phyloP scores from a whole-genome alignment of 2,888 invertebrate genomes.

The Lycophotia porphyrea region DNA sequence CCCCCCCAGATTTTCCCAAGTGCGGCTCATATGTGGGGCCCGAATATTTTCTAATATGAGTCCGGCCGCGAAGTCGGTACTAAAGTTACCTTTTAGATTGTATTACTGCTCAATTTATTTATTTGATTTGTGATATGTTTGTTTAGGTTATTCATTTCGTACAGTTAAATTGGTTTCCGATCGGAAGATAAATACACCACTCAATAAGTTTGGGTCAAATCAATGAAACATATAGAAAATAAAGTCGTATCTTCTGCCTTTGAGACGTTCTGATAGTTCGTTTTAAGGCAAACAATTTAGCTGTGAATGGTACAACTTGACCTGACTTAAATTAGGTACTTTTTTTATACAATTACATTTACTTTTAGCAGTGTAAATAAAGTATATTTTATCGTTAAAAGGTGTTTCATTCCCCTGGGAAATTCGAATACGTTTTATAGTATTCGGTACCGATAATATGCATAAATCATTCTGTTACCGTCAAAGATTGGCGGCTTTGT shows the following conservation, averaged over 20 bases:
- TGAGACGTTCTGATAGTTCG: constrained; percentile 27
- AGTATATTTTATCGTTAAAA: constrained; percentile 43
- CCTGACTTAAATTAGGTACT: constrained; percentile 43
- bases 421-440: constrained; percentile 16
- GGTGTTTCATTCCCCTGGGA: constrained; percentile 48
- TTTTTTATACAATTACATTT: constrained; percentile 26
- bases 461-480: constrained; percentile 38
- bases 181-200: constrained; percentile 31
- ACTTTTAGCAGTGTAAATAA: constrained; percentile 62
- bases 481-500: constrained; percentile 35
- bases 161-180: constrained; percentile 56
- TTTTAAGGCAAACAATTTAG: constrained; percentile 30
- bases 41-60: constrained; percentile 92
- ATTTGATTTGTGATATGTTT: constrained; percentile 75
- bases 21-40: constrained; percentile 95
- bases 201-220: constrained; percentile 30
- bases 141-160: constrained; percentile 59
- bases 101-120: constrained; percentile 75
- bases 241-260: constrained; percentile 27
- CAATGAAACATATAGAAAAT: constrained; percentile 44
- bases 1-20: constrained; percentile 93
- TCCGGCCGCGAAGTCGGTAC: constrained; percentile 16
- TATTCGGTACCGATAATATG: constrained; percentile 18
- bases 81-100: constrained; percentile 67
- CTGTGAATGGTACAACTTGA: constrained; percentile 32